phyloP scores from a whole-genome alignment of 2,797 vertebrate genomes.

The Smutsia temminckii region DNA sequence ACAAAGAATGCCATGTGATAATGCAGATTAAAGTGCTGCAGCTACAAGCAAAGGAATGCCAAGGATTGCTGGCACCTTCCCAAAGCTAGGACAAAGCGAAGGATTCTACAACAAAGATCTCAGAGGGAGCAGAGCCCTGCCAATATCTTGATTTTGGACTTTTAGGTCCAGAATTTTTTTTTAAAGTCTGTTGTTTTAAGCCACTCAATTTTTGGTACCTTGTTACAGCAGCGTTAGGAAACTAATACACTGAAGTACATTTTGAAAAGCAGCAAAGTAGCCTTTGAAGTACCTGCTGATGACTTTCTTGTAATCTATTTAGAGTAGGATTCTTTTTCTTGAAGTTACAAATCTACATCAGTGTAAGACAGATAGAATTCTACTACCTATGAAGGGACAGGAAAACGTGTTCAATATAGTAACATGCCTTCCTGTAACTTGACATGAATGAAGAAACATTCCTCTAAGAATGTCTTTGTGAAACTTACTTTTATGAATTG shows the following conservation, averaged over 20 bases:
- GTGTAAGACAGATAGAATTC: background rate
- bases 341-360: background rate
- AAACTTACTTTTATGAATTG: background rate
- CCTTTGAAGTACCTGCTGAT: constrained; percentile 3
- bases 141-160: background rate
- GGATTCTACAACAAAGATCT: background rate
- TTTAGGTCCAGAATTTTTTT: background rate
- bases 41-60: background rate
- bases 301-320: background rate
- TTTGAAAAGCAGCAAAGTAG: background rate
- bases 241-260: background rate
- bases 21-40: background rate
- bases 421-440: background rate
- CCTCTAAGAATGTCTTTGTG: background rate
- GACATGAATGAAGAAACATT: background rate
- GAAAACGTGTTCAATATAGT: background rate
- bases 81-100: background rate
- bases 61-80: background rate
- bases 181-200: background rate
- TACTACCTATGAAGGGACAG: background rate
- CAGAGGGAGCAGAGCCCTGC: background rate
- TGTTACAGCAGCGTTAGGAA: background rate
- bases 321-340: background rate
- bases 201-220: background rate
- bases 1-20: background rate